Base-by-base conservation (phyloP, 2,888 invertebrate genomes). In the Chymomyza fuscimana region DNA sequence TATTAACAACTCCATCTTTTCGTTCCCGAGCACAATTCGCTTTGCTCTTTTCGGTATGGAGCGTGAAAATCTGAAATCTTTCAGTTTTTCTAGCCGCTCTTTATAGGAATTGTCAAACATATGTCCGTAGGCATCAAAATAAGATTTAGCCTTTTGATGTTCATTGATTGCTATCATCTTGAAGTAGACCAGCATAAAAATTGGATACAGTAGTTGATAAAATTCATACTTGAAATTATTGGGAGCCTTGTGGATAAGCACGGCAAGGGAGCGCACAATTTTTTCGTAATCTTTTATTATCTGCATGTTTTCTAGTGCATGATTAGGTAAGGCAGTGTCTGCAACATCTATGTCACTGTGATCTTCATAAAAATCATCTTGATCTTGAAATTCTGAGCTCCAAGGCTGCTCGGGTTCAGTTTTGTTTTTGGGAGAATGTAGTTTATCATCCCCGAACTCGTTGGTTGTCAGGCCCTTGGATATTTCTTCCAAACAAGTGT, bases 201-300 rank as follows among this genome's bases (percentile, higher is more conserved):
- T 51, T 1, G 84, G 88, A 61, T 71, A 87, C 0, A 86, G 10
- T 9, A 84, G n/a, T 0, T 19, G 51, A 6, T 69, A 61, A 1
- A 81, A n/a, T 12, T 84, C 77, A 3, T 70, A 79, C 22, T 72
- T 80, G n/a, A 71, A 56, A 2, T 67, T 67, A 56, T 70, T 76
- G 3, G 82, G 72, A 0, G 69, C 62, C 16, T 3, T n/a, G 0
- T 51, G 5, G 0, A 74, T 15, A 1, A 78, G 12, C 1, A 40
- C 62, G 12, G 52, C 51, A 0, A 85, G 50, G 32, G 67, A 58
- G 1, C 65, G 19, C 9, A 82, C 72, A 0, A 73, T 36, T 15
- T 60, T 12, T 16, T 80, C 80, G 4, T 80, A 87, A 0, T 70
- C 73, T 12, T 5, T 40, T 0, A 73, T 12, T 12, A 1, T 46